These are phyloP conservation scores for Cisticola juncidis DNA, from an alignment of 2,113 vertebrate genomes.

Conservation along the genomic window DNA sequence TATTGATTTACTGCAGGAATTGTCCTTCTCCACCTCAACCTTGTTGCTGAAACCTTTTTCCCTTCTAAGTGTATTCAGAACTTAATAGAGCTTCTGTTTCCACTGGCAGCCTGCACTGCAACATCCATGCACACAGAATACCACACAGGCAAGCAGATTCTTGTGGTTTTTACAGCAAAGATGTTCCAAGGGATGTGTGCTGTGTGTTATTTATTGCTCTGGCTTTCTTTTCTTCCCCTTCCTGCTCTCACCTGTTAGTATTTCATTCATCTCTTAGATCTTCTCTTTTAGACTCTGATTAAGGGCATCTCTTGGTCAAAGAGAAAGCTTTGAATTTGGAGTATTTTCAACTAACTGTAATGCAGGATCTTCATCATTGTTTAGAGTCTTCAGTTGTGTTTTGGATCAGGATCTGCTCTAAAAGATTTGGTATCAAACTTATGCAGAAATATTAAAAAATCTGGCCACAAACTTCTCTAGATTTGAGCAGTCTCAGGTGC, in stretches of 20 bases:
- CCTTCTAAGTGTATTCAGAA: background rate
- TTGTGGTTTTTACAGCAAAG: background rate
- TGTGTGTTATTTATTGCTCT: background rate
- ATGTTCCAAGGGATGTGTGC: background rate
- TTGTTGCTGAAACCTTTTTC: background rate
- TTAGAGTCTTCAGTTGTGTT: background rate
- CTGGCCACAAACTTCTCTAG: background rate
- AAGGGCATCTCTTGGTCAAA: background rate
- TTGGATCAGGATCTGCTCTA: background rate
- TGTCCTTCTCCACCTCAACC: background rate
- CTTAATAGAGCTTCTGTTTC: background rate
- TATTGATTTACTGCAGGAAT: background rate
- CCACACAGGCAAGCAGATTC: background rate
- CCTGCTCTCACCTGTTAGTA: background rate
- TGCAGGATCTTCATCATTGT: background rate
- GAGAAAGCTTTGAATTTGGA: background rate
- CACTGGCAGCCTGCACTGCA: background rate
- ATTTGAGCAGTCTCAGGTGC: background rate
- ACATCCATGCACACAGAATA: accelerated
- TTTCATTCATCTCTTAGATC: background rate
- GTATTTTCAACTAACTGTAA: background rate
- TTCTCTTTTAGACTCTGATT: background rate
- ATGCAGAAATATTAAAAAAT: background rate
- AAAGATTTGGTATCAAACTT: background rate
- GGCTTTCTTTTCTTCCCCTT: background rate